Evolutionary conservation across 2,888 invertebrate genomes (phyloP).

Genomic region (Pristionchus mayeri): DNA sequence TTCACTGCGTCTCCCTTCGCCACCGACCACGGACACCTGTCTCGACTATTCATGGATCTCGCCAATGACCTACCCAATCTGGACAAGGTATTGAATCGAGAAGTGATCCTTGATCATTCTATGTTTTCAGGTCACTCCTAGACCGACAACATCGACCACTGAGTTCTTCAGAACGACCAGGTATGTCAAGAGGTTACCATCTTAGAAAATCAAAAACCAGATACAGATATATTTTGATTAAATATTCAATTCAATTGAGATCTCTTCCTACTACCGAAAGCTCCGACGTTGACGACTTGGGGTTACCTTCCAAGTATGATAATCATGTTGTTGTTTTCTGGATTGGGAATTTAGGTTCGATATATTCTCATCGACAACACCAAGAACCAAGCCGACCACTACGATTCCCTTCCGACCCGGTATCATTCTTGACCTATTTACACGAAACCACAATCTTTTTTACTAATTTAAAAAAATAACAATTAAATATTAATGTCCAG

Average conservation of each 20-base stretch:
- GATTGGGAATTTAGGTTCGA: neutral
- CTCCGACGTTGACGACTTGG: too few species aligned
- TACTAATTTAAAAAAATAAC: neutral
- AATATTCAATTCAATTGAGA: too few species aligned
- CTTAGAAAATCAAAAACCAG: too few species aligned
- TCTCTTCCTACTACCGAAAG: too few species aligned
- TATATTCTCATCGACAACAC: constrained; percentile 1
- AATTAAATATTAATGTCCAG: constrained; percentile 46
- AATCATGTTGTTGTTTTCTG: neutral
- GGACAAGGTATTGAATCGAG: neutral
- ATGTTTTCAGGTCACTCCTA: neutral
- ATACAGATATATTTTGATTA: too few species aligned
- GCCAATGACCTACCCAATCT: constrained; percentile 33
- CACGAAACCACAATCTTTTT: neutral
- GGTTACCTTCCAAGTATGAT: too few species aligned
- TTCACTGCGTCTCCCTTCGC: constrained; percentile 49
- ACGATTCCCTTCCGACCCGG: constrained; percentile 48
- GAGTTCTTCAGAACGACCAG: constrained; percentile 38
- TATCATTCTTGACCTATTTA: neutral
- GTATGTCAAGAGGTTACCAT: too few species aligned
- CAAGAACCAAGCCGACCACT: constrained; percentile 7
- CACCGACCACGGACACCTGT: constrained; percentile 38
- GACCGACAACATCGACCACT: neutral
- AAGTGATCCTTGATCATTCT: neutral
- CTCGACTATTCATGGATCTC: constrained; percentile 42